These are phyloP conservation scores for Stichodactyla helianthus DNA, from an alignment of 64 coral and sea anemone species.

Conservation along the genomic window DNA sequence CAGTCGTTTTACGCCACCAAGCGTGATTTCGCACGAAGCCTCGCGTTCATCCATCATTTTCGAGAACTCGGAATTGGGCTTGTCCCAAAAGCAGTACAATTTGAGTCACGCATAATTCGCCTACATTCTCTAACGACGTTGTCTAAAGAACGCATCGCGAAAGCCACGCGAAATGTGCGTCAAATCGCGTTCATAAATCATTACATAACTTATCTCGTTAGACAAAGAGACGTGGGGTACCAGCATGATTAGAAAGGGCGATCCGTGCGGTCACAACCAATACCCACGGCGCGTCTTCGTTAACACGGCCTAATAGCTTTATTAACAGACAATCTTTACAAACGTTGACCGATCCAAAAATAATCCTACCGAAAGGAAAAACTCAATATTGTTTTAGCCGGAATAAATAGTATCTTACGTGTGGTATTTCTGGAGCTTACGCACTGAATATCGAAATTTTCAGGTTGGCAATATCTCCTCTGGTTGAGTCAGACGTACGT, in stretches of 20 bases:
- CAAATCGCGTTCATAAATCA: not conserved
- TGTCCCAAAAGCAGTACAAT: not conserved
- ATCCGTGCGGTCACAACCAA: not conserved
- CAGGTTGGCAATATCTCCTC: too few species aligned
- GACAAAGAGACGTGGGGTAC: not conserved
- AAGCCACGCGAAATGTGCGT: not conserved
- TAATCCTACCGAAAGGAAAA: not conserved
- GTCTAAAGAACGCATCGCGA: not conserved
- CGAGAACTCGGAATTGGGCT: not conserved
- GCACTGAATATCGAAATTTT: not conserved
- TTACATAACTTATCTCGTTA: not conserved
- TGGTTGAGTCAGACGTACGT: not conserved
- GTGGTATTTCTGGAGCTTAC: not conserved
- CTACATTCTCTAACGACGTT: not conserved
- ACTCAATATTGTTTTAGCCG: not conserved
- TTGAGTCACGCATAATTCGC: not conserved
- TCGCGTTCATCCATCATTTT: too few species aligned
- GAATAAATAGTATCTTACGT: not conserved
- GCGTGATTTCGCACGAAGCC: too few species aligned
- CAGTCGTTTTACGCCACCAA: too few species aligned
- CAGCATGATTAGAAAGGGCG: not conserved
- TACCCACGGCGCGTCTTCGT: not conserved
- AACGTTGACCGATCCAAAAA: not conserved
- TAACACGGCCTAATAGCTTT: not conserved
- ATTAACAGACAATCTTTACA: not conserved